Percentiles rank a stretch among this genome's conserved stretches.
These are phyloP conservation scores for Diplosoma virens DNA, from an alignment of 23 tunicate species.

Conservation along the genomic window DNA sequence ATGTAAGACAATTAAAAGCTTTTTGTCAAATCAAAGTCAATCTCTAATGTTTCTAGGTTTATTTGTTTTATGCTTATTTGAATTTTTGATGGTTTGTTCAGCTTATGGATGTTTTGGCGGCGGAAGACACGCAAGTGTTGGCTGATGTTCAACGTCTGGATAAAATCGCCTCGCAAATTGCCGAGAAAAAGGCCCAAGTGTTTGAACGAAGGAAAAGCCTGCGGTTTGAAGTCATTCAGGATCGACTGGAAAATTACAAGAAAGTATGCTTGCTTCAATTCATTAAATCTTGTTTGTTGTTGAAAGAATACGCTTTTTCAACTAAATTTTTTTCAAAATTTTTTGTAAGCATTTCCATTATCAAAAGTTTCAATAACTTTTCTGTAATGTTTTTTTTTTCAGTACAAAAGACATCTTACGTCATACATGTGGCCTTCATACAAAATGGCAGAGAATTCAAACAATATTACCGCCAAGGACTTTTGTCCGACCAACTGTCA, in stretches of 20 bases:
- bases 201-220: slow-evolving; percentile 58
- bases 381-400: background rate
- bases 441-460: slow-evolving; percentile 71
- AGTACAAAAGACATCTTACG: slow-evolving; percentile 91
- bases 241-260: slow-evolving; percentile 69
- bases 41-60: too few species aligned
- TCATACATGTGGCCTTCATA: slow-evolving; percentile 99
- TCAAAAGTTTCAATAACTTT: background rate
- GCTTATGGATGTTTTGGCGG: slow-evolving; percentile 86
- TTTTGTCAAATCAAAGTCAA: too few species aligned
- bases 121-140: slow-evolving; percentile 84
- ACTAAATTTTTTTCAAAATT: too few species aligned
- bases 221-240: slow-evolving; percentile 66
- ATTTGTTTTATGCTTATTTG: too few species aligned
- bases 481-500: slow-evolving; percentile 98
- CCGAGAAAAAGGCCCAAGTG: slow-evolving; percentile 48
- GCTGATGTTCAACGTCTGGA: slow-evolving; percentile 77
- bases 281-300: background rate
- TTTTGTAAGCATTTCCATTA: too few species aligned
- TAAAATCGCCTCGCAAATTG: slow-evolving; percentile 32
- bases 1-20: too few species aligned
- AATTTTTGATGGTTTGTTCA: too few species aligned
- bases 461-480: slow-evolving; percentile 67
- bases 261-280: slow-evolving; percentile 28
- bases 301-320: too few species aligned